phyloP scores from a whole-genome alignment of 2,113 vertebrate species.

The Cheirogaleus medius region DNA sequence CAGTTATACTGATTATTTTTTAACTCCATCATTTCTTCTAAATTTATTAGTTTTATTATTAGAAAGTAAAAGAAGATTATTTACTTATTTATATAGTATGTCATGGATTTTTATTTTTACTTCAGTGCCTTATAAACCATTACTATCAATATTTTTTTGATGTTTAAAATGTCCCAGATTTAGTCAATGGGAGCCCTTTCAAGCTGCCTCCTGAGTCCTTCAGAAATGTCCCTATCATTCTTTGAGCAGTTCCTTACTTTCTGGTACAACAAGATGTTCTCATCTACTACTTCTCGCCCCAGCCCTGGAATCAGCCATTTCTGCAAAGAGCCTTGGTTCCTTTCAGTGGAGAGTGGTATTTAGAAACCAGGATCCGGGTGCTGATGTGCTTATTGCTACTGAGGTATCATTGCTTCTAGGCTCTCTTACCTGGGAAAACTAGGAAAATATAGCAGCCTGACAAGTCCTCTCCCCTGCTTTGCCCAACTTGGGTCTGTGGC shows the following conservation, averaged over 20 bases:
- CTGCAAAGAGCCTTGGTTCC: neutral
- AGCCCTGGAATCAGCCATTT: neutral
- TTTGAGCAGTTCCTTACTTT: neutral
- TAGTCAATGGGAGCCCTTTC: neutral
- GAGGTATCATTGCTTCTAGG: neutral
- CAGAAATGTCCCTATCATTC: neutral
- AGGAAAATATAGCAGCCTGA: neutral
- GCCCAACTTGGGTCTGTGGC: neutral
- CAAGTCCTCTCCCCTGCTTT: neutral
- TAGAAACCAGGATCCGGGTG: neutral
- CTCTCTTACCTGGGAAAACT: neutral
- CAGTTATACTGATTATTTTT: neutral
- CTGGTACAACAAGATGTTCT: neutral
- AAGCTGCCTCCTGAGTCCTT: neutral
- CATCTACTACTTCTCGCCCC: neutral
- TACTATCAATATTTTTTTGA: neutral
- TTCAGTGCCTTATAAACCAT: neutral
- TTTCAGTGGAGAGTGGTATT: neutral
- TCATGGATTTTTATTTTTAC: neutral
- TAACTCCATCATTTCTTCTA: neutral
- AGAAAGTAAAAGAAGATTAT: neutral
- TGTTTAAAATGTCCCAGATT: neutral
- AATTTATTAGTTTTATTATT: slow-evolving; percentile 39
- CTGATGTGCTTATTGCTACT: neutral
- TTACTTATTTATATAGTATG: neutral